phyloP scores from a whole-genome alignment of 2,888 invertebrate species.

The Aphodius sticticus region DNA sequence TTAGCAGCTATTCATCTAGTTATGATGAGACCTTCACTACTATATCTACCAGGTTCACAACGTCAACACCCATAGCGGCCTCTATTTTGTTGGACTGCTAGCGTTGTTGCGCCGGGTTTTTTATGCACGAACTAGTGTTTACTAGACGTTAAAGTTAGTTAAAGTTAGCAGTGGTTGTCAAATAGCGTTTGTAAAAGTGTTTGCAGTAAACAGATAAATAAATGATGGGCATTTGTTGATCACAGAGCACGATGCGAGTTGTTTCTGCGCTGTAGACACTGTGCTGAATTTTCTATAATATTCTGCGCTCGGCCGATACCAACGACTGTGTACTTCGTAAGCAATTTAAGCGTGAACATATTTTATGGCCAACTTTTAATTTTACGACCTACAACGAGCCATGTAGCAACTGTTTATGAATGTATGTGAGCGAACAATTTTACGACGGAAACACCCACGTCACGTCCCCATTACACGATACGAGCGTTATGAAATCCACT shows the following conservation, averaged over 20 bases:
- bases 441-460: constrained; percentile 13
- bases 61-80: no score
- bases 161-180: no score
- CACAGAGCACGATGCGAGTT: neutral
- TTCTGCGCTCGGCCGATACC: neutral
- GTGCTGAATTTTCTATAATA: neutral
- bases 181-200: no score
- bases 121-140: no score
- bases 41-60: no score
- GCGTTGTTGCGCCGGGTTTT: no score
- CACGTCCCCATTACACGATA: neutral
- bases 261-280: neutral
- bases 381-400: constrained; percentile 30
- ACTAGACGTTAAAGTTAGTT: no score
- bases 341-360: constrained; percentile 28
- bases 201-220: no score
- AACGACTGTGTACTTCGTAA: constrained; percentile 14
- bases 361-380: constrained; percentile 35
- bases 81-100: no score
- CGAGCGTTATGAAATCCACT: neutral
- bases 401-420: constrained; percentile 13
- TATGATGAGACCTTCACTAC: no score
- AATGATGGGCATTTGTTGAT: no score
- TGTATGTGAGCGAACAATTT: constrained; percentile 14
- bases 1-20: no score